A percentile compares a stretch with the other conserved stretches of the same genome.
phyloP scores from a whole-genome alignment of 2,113 vertebrate genomes.

The Syngnathoides biaculeatus region DNA sequence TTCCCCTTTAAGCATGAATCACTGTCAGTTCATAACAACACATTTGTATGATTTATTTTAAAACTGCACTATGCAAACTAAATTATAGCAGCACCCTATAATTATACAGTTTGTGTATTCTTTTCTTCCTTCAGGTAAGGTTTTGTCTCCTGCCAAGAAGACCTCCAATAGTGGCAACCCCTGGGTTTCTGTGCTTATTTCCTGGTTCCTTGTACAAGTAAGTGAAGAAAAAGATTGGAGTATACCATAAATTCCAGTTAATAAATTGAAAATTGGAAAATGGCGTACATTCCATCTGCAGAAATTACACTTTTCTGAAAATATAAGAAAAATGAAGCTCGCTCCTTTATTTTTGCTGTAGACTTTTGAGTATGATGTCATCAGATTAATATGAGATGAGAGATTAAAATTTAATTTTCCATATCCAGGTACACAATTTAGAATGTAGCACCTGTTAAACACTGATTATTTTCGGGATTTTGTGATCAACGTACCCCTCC shows the following conservation, averaged over 20 bases:
- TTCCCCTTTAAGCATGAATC: neutral
- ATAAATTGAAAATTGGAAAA: neutral
- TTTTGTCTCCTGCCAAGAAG: slow-evolving; percentile 76
- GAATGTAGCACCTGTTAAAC: no score
- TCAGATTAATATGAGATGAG: no score
- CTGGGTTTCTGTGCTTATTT: slow-evolving; percentile 83
- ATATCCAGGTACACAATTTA: no score
- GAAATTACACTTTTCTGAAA: neutral
- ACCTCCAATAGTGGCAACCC: slow-evolving; percentile 83
- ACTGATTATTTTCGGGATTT: no score
- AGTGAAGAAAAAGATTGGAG: slow-evolving; percentile 11
- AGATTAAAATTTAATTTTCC: no score
- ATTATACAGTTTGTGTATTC: neutral
- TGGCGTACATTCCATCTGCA: neutral
- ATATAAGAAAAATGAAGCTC: no score
- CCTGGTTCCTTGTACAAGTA: slow-evolving; percentile 90
- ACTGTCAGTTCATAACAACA: neutral
- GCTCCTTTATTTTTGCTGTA: neutral
- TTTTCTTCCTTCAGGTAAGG: slow-evolving; percentile 68
- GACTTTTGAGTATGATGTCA: neutral
- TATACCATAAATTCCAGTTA: neutral
- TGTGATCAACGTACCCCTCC: no score
- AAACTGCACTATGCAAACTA: slow-evolving; percentile 16
- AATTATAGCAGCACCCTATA: neutral
- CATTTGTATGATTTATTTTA: slow-evolving; percentile 20